Base-by-base conservation (phyloP, 2,888 invertebrate species). In the Sarcophaga subvicina region DNA sequence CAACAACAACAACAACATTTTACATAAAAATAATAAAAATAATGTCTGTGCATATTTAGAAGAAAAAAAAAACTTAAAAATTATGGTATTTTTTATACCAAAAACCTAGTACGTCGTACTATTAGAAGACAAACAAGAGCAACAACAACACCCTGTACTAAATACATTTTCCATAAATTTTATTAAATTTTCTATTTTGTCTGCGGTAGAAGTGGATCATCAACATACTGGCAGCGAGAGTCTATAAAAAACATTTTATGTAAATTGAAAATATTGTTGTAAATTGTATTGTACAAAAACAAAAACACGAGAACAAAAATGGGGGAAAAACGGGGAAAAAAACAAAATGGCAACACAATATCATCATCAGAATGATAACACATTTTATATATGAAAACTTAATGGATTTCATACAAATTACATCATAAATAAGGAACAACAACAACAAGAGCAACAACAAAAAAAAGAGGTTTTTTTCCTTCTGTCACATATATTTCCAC, bases 201-300 rank as follows among this genome's bases (percentile, higher is more conserved):
- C 12, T 17, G 17, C 54, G 5, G 4, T 14, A 17, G 17, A 17
- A 54, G 54, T 14, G 54, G 17, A 17, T 14, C 14, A 17, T 54
- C 14, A 22, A 22, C 22, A 54, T 54, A 54, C 5, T 17, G 54
- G 10, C 17, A 17, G 54, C 3, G 54, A 17, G 54, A 14, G 54
- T 54, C 17, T 54, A 54, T 54, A 54, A 54, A 54, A 54, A 75
- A 73, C 69, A 54, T 83, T 80, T 86, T 83, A 86, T 83, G 83
- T 73, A 87, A 83, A 87, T 83, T 87, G 78, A 81, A 87, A 80
- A 87, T 80, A 47, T 59, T 54, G 54, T 54, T 54, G 54, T 49
- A 14, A 49, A 49, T 12, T 14, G 17, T 54, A 14, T 49, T 49
- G 49, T 49, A 49, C 11, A 49, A 14, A 49, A 49, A 49, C 37